phyloP scores from a whole-genome alignment of 2,888 invertebrate genomes.

The Pseudoips prasinana region DNA sequence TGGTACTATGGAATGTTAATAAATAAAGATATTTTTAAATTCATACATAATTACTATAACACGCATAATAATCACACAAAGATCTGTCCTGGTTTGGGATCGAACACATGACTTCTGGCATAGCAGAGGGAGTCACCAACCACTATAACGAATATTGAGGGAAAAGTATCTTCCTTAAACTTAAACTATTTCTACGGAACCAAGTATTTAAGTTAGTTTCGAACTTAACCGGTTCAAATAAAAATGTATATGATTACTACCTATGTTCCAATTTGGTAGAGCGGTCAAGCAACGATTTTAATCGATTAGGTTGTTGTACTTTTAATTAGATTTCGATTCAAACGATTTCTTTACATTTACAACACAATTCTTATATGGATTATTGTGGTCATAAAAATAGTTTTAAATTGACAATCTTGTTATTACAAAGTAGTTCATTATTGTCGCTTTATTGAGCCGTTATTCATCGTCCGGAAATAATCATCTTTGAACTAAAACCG shows the following conservation, averaged over 20 bases:
- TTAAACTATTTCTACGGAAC: slow-evolving; percentile 38
- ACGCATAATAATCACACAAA: no score
- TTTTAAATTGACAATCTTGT: slow-evolving; percentile 13
- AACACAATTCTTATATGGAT: slow-evolving; percentile 30
- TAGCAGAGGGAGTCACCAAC: no score
- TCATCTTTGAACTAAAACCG: slow-evolving; percentile 22
- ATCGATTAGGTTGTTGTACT: slow-evolving; percentile 56
- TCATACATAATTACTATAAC: no score
- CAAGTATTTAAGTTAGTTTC: slow-evolving; percentile 6
- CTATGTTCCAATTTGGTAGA: slow-evolving; percentile 57
- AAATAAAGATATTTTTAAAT: no score
- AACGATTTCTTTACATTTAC: slow-evolving; percentile 39
- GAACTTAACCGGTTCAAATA: slow-evolving; percentile 27
- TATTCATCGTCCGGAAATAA: slow-evolving; percentile 11
- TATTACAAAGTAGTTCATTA: neutral
- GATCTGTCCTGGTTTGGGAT: no score
- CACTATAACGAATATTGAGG: no score
- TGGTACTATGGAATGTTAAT: no score
- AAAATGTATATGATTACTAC: slow-evolving; percentile 40
- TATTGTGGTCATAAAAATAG: slow-evolving; percentile 6
- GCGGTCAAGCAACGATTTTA: slow-evolving; percentile 32
- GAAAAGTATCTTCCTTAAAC: no score
- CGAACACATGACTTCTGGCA: no score
- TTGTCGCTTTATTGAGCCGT: neutral
- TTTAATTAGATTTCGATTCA: slow-evolving; percentile 50